A percentile compares a stretch with the other conserved stretches of the same genome.
Conservation (phyloP, 2,113 vertebrate genomes). For the Phrynosoma platyrhinos region DNA sequence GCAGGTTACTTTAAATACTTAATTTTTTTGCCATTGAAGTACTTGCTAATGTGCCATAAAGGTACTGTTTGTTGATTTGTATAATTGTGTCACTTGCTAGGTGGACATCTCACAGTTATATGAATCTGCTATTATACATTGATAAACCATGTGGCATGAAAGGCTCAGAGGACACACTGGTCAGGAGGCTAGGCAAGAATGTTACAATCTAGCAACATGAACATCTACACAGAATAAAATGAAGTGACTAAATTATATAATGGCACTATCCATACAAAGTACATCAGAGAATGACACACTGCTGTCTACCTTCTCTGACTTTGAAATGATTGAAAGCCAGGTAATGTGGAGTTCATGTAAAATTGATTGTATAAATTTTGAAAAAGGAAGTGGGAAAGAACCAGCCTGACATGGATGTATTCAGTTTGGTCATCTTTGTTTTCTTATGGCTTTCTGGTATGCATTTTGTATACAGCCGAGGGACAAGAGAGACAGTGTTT, state of each 20-base stretch:
- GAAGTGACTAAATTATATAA: background rate
- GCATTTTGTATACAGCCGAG: background rate
- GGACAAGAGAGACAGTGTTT: background rate
- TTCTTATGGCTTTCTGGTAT: background rate
- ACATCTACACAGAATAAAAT: background rate
- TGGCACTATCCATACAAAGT: background rate
- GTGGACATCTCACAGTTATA: background rate
- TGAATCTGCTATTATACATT: background rate
- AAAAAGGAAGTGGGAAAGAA: background rate
- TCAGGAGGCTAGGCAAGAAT: background rate
- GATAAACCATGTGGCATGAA: background rate
- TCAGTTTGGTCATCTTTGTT: background rate
- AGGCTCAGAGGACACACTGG: background rate
- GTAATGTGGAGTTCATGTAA: background rate
- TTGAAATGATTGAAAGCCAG: background rate
- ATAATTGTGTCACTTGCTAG: background rate
- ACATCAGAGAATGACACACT: background rate
- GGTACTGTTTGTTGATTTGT: background rate
- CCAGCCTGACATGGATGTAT: background rate
- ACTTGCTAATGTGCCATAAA: background rate
- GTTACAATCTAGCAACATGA: background rate
- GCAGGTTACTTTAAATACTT: conserved; percentile 2
- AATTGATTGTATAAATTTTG: background rate
- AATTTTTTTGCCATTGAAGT: background rate
- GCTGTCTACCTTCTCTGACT: background rate